phyloP scores from a whole-genome alignment of 1,140 invertebrate species.

The Sminthurides bifidus region DNA sequence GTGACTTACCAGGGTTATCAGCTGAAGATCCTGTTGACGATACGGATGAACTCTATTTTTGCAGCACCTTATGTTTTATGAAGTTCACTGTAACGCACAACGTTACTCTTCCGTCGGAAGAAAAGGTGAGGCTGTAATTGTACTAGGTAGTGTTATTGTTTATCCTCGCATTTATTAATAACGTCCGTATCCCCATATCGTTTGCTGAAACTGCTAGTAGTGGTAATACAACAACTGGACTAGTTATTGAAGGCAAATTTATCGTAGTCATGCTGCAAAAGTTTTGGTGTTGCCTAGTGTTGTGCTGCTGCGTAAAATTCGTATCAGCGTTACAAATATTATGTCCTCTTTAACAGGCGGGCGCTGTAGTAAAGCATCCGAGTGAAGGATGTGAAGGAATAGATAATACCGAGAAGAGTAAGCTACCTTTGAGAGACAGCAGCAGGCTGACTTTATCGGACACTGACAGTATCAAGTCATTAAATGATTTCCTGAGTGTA shows the following conservation, averaged over 20 bases:
- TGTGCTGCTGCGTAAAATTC: too few species aligned
- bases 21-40: slow-evolving; percentile 48
- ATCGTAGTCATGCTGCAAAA: neutral
- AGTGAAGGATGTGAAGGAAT: slow-evolving; percentile 41
- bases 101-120: slow-evolving; percentile 35
- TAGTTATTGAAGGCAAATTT: too few species aligned
- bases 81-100: slow-evolving; percentile 59
- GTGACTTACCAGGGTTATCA: slow-evolving; percentile 59
- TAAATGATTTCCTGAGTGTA: slow-evolving; percentile 16
- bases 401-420: slow-evolving; percentile 37
- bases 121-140: slow-evolving; percentile 28
- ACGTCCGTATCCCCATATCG: too few species aligned
- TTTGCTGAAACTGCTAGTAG: too few species aligned
- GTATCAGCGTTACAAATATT: neutral
- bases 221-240: too few species aligned
- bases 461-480: slow-evolving; percentile 29
- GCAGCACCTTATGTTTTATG: slow-evolving; percentile 70
- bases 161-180: too few species aligned
- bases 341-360: slow-evolving; percentile 38
- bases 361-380: slow-evolving; percentile 50
- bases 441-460: neutral
- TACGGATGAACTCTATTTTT: slow-evolving; percentile 61
- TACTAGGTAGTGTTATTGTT: neutral
- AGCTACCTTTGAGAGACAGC: slow-evolving; percentile 10
- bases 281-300: neutral